Percentiles rank a stretch among this genome's conserved stretches.
phyloP scores from a whole-genome alignment of 2,888 invertebrate genomes.

The Coremacera marginata region DNA sequence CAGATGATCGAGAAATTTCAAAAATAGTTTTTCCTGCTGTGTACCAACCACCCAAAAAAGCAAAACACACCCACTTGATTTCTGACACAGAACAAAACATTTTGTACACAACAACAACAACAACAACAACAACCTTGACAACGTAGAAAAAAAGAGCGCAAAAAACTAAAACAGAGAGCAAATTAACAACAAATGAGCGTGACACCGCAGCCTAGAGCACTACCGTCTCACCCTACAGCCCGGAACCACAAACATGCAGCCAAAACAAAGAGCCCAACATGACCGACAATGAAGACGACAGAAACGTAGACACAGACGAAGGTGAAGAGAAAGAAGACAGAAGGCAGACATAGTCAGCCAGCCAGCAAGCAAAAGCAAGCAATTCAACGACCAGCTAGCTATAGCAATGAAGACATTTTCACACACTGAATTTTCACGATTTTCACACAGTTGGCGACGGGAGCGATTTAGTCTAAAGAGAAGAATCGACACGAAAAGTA shows the following conservation, averaged over 20 bases:
- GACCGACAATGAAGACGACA: not conserved
- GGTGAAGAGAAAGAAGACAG: not conserved
- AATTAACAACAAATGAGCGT: too few relatives aligned
- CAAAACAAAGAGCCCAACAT: not conserved
- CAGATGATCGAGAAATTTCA: not conserved
- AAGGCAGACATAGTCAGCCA: slow-evolving; percentile 16
- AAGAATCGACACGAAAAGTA: slow-evolving; percentile 69
- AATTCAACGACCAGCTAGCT: slow-evolving; percentile 3
- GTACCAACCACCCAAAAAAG: not conserved
- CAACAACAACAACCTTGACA: not conserved
- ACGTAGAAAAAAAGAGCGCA: slow-evolving; percentile 3
- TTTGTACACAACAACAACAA: not conserved
- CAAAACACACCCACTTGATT: not conserved
- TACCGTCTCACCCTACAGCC: too few relatives aligned
- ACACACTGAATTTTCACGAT: slow-evolving; percentile 41
- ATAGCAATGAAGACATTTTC: slow-evolving; percentile 27
- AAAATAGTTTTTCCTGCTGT: slow-evolving; percentile 12
- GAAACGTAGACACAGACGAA: not conserved
- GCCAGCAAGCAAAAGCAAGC: slow-evolving; percentile 18
- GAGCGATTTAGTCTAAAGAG: slow-evolving; percentile 63
- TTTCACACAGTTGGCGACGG: slow-evolving; percentile 41
- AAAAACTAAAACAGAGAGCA: not conserved
- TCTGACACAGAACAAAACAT: not conserved
- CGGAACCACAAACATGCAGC: too few relatives aligned
- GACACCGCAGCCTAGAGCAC: too few relatives aligned